Evolutionary conservation across 2,888 invertebrate genomes (phyloP).

Genomic region (Prosapia bicincta): DNA sequence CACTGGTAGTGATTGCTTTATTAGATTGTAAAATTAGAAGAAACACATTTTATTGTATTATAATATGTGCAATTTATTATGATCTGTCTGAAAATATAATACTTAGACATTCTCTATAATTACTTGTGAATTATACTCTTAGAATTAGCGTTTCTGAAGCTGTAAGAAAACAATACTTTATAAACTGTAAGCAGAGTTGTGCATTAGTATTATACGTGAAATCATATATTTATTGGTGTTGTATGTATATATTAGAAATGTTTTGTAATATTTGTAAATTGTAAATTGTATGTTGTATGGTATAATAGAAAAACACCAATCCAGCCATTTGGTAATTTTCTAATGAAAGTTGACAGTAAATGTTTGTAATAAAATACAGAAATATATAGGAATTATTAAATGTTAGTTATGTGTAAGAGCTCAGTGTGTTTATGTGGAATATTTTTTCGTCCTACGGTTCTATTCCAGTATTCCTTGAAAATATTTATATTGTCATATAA

Average conservation of each 20-base stretch:
- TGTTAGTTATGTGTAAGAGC: too few species aligned
- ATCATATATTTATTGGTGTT: neutral
- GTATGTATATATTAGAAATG: neutral
- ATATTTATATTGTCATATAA: too few species aligned
- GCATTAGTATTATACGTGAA: neutral
- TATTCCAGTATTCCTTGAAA: too few species aligned
- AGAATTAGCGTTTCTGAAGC: neutral
- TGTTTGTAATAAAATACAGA: neutral
- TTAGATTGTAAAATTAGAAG: neutral
- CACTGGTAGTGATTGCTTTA: neutral
- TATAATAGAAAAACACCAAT: slow-evolving; percentile 40
- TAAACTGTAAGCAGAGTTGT: neutral
- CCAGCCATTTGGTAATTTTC: slow-evolving; percentile 46
- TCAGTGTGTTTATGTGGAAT: too few species aligned
- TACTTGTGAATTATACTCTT: too few species aligned
- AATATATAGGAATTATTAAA: too few species aligned
- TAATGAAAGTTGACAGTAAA: slow-evolving; percentile 6
- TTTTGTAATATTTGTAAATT: neutral
- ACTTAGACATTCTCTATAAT: too few species aligned
- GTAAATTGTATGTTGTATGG: neutral
- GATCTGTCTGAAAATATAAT: too few species aligned
- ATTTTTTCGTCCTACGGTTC: too few species aligned
- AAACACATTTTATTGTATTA: too few species aligned
- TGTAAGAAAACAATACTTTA: neutral
- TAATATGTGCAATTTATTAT: too few species aligned